A percentile compares a stretch with the other conserved stretches of the same genome.
These are phyloP conservation scores for Allacma fusca DNA, from an alignment of 2,888 invertebrate species.

Conservation along the genomic window DNA sequence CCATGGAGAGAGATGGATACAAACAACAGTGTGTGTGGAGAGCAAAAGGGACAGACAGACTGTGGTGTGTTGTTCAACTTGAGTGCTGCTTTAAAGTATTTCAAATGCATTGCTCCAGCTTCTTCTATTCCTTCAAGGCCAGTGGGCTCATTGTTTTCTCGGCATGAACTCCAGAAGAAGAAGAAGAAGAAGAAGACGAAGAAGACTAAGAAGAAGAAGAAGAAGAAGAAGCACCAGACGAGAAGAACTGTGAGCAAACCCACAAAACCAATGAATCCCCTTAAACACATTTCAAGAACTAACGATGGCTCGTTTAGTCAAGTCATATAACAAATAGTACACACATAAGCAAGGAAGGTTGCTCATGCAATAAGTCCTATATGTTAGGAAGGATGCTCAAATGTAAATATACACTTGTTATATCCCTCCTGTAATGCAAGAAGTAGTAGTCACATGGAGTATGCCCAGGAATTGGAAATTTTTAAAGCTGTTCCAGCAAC, in stretches of 20 bases:
- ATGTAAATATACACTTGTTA: no score
- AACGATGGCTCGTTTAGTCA: no score
- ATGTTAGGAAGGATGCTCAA: no score
- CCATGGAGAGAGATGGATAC: not conserved
- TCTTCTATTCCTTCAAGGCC: conserved; percentile 57
- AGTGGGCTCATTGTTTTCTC: conserved; percentile 61
- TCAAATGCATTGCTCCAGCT: conserved; percentile 25
- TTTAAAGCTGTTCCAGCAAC: no score
- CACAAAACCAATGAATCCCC: conserved; percentile 1
- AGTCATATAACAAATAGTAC: no score
- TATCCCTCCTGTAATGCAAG: no score
- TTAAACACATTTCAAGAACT: not conserved
- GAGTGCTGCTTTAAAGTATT: conserved; percentile 22
- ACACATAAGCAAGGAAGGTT: no score
- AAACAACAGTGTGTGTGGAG: not conserved
- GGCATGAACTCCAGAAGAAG: conserved; percentile 56
- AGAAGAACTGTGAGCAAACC: not conserved
- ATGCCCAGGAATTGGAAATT: no score
- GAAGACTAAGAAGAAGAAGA: conserved; percentile 38
- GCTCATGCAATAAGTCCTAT: no score
- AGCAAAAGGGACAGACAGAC: not conserved
- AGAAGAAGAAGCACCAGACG: not conserved
- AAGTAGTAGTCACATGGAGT: no score
- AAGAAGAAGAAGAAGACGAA: not conserved
- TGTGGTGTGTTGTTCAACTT: conserved; percentile 17